Evolutionary conservation across 2,797 vertebrate species (phyloP).

Genomic region (Tinamus major): DNA sequence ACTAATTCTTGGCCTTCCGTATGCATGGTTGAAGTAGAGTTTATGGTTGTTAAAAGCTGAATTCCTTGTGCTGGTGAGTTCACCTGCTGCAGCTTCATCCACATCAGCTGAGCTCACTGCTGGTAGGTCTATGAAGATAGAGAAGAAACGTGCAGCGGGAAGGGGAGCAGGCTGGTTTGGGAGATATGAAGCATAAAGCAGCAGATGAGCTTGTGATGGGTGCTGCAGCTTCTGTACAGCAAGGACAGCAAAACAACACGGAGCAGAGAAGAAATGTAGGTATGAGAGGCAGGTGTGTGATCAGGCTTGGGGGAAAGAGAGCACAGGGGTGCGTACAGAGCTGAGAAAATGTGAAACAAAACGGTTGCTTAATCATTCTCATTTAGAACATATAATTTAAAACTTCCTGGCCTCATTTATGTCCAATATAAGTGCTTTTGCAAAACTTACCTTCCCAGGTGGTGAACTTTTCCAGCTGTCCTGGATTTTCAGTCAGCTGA

Average conservation of each 20-base stretch:
- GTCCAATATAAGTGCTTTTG: not conserved
- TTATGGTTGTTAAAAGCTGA: not conserved
- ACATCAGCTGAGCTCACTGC: not conserved
- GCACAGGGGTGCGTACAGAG: not conserved
- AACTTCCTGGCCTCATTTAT: not conserved
- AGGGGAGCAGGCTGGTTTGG: not conserved
- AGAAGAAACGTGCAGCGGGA: not conserved
- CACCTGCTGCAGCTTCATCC: not conserved
- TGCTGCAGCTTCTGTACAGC: not conserved
- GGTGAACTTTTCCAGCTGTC: not conserved
- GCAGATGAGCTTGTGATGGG: not conserved
- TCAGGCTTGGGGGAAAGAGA: not conserved
- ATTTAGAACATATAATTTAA: not conserved
- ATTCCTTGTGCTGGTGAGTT: not conserved
- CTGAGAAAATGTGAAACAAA: accelerated
- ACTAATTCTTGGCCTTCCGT: not conserved
- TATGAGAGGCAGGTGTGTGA: accelerated
- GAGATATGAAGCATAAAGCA: not conserved
- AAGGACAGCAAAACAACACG: not conserved
- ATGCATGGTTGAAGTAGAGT: not conserved
- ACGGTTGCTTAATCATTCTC: not conserved
- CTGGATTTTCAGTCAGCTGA: not conserved
- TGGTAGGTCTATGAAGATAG: not conserved
- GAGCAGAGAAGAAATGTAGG: not conserved
- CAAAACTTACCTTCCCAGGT: not conserved